Conservation (phyloP, 1,140 invertebrate genomes). For the Homalodisca vitripennis region DNA sequence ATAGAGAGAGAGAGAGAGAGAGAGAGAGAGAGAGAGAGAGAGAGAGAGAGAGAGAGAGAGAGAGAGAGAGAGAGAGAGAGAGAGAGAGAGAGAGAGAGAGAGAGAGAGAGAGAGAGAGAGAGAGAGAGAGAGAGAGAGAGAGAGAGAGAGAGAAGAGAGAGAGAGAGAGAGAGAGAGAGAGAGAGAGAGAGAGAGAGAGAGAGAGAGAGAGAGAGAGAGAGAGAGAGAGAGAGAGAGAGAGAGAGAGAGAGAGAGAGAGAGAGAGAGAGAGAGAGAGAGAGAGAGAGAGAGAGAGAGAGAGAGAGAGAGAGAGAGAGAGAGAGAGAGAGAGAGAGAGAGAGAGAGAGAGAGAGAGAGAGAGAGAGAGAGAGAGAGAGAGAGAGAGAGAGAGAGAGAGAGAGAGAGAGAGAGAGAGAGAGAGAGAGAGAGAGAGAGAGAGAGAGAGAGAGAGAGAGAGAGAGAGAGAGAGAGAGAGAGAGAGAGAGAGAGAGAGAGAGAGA, state of each 20-base stretch:
- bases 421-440: constrained; percentile 3
- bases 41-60: constrained; percentile 3
- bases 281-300: constrained; percentile 3
- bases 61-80: constrained; percentile 3
- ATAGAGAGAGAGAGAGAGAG: too few relatives aligned
- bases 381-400: constrained; percentile 3
- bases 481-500: too few relatives aligned
- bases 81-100: constrained; percentile 3
- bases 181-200: constrained; percentile 3
- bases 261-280: constrained; percentile 3
- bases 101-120: constrained; percentile 3
- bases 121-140: constrained; percentile 3
- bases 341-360: constrained; percentile 3
- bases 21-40: constrained; percentile 3
- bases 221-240: constrained; percentile 3
- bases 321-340: constrained; percentile 3
- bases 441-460: too few relatives aligned
- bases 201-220: constrained; percentile 3
- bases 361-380: constrained; percentile 3
- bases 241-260: constrained; percentile 3
- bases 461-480: too few relatives aligned
- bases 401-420: constrained; percentile 3
- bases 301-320: constrained; percentile 3
- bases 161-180: constrained; percentile 3
- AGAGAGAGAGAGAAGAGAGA: constrained; percentile 3